Evolutionary conservation across 2,797 vertebrate genomes (phyloP), one percentile per base, ranked within the genome.

Genomic region (Chloroceryle amazona): DNA sequence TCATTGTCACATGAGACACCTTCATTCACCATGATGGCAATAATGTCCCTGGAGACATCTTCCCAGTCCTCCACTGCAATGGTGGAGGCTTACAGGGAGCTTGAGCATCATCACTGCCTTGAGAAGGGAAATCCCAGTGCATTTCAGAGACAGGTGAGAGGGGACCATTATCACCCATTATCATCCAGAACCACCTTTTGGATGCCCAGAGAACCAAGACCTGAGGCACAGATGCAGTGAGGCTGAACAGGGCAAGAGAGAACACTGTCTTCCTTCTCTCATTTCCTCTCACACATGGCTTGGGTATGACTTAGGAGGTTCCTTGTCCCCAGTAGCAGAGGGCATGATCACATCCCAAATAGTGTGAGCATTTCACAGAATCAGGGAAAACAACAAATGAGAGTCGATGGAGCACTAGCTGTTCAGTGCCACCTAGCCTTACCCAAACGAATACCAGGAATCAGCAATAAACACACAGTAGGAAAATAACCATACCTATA

Each of bases 321-420:
- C 52, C 71, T 81, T 52, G 33, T 22, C 37, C 54, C 4, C 12
- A 2, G 35, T 10, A 74, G 62, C 55, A 65, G 21, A 52, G 17
- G 49, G 4, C 2, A 1, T 8, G 12, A 14, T 37, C 6, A 0
- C 2, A 3, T 66, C 65, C 54, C 33, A 37, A 4, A 19, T 3
- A 33, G 47, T 3, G 9, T 0, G 4, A 80, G 12, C 23, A 35
- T 62, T 70, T 72, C 65, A 35, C 54, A 26, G 26, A 15, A 71
- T 37, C 18, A 41, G 26, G 31, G 65, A 65, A 47, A 7, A 1
- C 7, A n/a, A 44, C 47, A 47, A 71, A 62, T 10, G 47, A 51
- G 22, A 76, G 21, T 19, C 0, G 0, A 46, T 9, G 11, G 5
- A 51, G 58, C 13, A 5, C 10, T 5, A 67, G 19, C 52, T 61